Base-by-base conservation (phyloP, 1,140 invertebrate genomes). In the Camponotus pennsylvanicus region DNA sequence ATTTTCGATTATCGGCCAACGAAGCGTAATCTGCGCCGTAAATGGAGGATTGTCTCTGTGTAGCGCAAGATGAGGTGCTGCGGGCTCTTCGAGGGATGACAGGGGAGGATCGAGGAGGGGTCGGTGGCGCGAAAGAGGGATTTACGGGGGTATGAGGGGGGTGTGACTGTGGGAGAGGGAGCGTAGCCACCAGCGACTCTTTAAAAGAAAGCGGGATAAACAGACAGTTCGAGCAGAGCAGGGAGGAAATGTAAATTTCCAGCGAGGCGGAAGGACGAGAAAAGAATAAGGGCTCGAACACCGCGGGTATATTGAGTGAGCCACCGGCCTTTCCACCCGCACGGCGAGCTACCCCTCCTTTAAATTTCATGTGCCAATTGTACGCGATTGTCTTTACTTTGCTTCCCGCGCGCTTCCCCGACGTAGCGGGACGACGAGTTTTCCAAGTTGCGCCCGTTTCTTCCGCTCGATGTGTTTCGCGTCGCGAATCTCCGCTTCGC, bases 291-390 rank as follows among this genome's bases (percentile, higher is more conserved):
- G 94, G 94, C 94, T 93, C 92, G 91, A 94, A 93, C 89, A 91
- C 84, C 89, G 91, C 89, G 93, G 92, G 93, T 94, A 93, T 93
- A 94, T 95, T 94, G 93, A 94, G 93, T 92, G 92, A 94, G 89
- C 89, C 90, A 79, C 70, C 78, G 78, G 63, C 76, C 77, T 91
- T 87, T 90, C 82, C 91, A 90, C 88, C 90, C 90, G 86, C 86
- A 73, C 55, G 34, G 11, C 52, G 57, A 63, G 82, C 87, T 86
- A 42, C 86, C 91, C 92, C 93, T 94, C 93, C 92, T 95, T 95
- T 95, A 93, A 95, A 95, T 95, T 95, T 94, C 94, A 94, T 93
- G 94, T 95, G 94, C 94, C 95, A 95, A 95, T 95, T 95, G 94
- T 94, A 93, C 93, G 92, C 94, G 93, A 92, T 93, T 94, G 91